phyloP scores from a whole-genome alignment of 2,888 invertebrate genomes.

The Caenorhabditis uteleia region DNA sequence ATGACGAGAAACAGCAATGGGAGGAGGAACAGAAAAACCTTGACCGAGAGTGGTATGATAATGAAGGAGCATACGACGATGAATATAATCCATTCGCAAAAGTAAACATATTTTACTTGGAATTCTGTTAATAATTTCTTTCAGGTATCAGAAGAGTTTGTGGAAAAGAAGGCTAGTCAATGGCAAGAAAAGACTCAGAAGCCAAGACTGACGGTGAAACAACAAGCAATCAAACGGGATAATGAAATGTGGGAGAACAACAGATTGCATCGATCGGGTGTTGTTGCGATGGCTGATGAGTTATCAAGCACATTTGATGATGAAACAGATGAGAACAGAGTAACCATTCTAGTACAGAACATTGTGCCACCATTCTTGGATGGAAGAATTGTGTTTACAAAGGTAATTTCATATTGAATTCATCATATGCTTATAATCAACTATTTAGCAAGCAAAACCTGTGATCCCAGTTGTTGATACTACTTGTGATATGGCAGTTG shows the following conservation, averaged over 20 bases:
- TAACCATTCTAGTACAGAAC: conserved; percentile 94
- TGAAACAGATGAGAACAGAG: conserved; percentile 87
- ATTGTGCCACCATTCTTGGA: conserved; percentile 98
- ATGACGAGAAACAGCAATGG: conserved; percentile 83
- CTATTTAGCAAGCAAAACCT: conserved; percentile 46
- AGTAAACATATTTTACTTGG: no score
- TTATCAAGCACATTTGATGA: conserved; percentile 72
- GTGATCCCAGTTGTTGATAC: conserved; percentile 77
- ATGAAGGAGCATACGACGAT: conserved; percentile 85
- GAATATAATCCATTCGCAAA: conserved; percentile 84
- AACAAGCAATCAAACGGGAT: conserved; percentile 91
- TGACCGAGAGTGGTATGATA: conserved; percentile 95
- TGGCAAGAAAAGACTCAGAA: conserved; percentile 81
- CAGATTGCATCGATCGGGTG: conserved; percentile 83
- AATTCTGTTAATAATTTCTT: not conserved
- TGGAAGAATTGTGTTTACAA: conserved; percentile 97
- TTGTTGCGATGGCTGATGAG: conserved; percentile 42
- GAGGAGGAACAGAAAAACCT: conserved; percentile 84
- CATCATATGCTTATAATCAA: not conserved
- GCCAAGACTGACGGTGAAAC: conserved; percentile 87
- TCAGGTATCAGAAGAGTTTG: conserved; percentile 82
- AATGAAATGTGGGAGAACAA: conserved; percentile 99
- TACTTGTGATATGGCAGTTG: conserved; percentile 94
- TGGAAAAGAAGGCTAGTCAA: conserved; percentile 89
- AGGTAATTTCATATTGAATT: conserved; percentile 86